Conservation (phyloP, 2,797 vertebrate genomes). For the Orientallactaga sibirica region DNA sequence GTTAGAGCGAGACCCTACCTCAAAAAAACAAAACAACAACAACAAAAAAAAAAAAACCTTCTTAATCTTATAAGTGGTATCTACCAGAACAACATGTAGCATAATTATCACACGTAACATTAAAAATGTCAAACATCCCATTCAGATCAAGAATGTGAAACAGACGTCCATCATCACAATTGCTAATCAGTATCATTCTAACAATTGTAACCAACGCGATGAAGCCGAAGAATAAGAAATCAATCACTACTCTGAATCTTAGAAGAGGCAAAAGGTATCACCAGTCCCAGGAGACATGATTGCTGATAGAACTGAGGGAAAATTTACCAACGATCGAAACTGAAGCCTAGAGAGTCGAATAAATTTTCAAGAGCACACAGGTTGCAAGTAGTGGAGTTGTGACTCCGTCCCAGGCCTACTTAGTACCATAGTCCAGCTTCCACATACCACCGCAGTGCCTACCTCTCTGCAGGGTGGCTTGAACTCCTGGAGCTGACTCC, state of each 20-base stretch:
- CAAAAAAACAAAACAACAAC: no score
- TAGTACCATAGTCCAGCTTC: not conserved
- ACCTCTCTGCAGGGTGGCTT: not conserved
- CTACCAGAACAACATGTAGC: not conserved
- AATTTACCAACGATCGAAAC: slow-evolving; percentile 29
- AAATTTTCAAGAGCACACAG: not conserved
- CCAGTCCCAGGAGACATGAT: slow-evolving; percentile 23
- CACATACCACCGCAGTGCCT: not conserved
- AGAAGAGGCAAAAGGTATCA: slow-evolving; percentile 39
- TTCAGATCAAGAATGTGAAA: not conserved
- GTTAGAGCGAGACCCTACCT: no score
- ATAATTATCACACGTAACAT: not conserved
- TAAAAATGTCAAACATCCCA: slow-evolving; percentile 11
- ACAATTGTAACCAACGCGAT: slow-evolving; percentile 19
- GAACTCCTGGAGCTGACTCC: not conserved
- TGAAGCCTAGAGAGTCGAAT: slow-evolving; percentile 10
- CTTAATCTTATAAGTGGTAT: slow-evolving; percentile 8
- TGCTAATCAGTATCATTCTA: not conserved
- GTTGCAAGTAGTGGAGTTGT: not conserved
- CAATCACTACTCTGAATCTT: not conserved
- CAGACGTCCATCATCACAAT: not conserved
- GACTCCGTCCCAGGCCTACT: not conserved
- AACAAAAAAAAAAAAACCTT: slow-evolving; percentile 23
- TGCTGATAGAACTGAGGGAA: not conserved
- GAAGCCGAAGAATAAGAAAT: slow-evolving; percentile 17